A percentile compares a stretch with the other conserved stretches of the same genome.
These are phyloP conservation scores for Drosophila neotestacea DNA, from an alignment of 2,888 invertebrate species.

Conservation along the genomic window DNA sequence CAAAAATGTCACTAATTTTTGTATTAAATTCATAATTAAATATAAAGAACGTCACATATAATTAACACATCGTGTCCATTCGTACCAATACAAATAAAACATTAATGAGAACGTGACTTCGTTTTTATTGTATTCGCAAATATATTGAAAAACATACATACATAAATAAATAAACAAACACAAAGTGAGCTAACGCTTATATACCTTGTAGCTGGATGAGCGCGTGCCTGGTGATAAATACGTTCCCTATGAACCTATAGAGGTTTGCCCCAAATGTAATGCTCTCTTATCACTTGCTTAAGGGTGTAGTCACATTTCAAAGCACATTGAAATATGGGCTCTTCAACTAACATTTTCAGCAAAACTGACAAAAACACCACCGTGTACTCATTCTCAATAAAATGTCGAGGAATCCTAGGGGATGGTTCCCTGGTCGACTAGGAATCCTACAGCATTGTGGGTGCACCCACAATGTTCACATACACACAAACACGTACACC, in stretches of 20 bases:
- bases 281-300: constrained; percentile 14
- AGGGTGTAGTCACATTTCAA: constrained; percentile 6
- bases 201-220: background rate
- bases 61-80: constrained; percentile 56
- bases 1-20: constrained; percentile 63
- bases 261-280: constrained; percentile 7
- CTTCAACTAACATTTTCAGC: background rate
- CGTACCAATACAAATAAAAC: constrained; percentile 39
- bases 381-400: background rate
- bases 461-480: constrained; percentile 21
- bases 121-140: constrained; percentile 61
- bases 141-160: constrained; percentile 35
- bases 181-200: constrained; percentile 17
- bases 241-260: background rate
- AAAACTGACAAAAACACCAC: constrained; percentile 21
- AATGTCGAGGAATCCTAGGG: no score
- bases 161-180: constrained; percentile 34
- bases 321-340: background rate
- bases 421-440: no score
- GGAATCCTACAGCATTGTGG: no score
- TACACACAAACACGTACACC: constrained; percentile 13
- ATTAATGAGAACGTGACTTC: constrained; percentile 75
- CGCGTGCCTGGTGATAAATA: constrained; percentile 27
- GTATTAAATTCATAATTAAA: constrained; percentile 59
- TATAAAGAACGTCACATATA: constrained; percentile 65